phyloP scores from a whole-genome alignment of 2,888 invertebrate species.

The Neoaliturus tenellus region DNA sequence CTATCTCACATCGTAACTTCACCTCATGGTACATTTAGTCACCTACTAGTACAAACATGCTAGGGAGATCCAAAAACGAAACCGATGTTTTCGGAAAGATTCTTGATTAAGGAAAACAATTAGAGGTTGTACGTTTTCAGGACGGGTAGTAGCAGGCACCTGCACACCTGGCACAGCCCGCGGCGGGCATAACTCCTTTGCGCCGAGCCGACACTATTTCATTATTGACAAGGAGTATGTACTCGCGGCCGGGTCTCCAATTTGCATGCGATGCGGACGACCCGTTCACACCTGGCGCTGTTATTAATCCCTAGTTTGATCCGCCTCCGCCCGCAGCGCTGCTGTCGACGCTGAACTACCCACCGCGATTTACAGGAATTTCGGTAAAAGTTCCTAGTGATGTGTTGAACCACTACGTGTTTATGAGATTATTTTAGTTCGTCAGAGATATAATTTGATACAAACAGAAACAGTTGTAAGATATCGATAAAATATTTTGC shows the following conservation, averaged over 20 bases:
- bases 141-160: slow-evolving; percentile 12
- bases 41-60: too few species aligned
- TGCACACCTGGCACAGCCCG: slow-evolving; percentile 34
- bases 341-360: background rate
- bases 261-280: slow-evolving; percentile 36
- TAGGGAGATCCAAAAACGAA: too few species aligned
- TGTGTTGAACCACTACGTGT: too few species aligned
- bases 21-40: too few species aligned
- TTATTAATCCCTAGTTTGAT: slow-evolving; percentile 18
- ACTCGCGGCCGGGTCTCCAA: slow-evolving; percentile 8
- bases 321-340: slow-evolving; percentile 21
- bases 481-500: too few species aligned
- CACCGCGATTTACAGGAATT: background rate
- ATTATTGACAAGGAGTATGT: slow-evolving; percentile 31
- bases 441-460: too few species aligned
- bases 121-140: slow-evolving; percentile 29
- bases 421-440: too few species aligned
- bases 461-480: too few species aligned
- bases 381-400: too few species aligned
- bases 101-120: slow-evolving; percentile 31
- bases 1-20: too few species aligned
- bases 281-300: slow-evolving; percentile 39
- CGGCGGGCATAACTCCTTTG: slow-evolving; percentile 36
- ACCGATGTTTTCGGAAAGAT: slow-evolving; percentile 8
- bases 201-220: slow-evolving; percentile 14